Evolutionary conservation across 1,140 invertebrate species (phyloP).

Genomic region (Nasonia vitripennis): DNA sequence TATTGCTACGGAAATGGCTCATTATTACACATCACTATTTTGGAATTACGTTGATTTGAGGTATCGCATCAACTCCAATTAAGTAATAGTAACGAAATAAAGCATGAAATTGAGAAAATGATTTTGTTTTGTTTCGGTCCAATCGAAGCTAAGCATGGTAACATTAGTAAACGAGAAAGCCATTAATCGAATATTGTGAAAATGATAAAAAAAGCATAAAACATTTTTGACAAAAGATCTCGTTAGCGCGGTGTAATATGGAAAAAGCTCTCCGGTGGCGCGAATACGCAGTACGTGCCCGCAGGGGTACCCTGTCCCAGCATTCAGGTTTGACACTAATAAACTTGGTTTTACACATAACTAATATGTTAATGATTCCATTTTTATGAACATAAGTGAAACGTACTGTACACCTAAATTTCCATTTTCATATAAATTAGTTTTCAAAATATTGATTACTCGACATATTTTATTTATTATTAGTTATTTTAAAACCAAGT

Average conservation of each 20-base stretch:
- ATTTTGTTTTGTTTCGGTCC: slow-evolving; percentile 7
- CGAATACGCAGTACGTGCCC: slow-evolving; percentile 76
- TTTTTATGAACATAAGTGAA: not conserved
- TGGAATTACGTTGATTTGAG: slow-evolving; percentile 14
- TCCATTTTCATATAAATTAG: too few relatives aligned
- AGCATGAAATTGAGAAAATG: not conserved
- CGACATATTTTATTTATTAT: not conserved
- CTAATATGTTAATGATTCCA: not conserved
- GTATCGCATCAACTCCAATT: slow-evolving; percentile 48
- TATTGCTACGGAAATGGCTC: not conserved
- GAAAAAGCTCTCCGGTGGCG: slow-evolving; percentile 61
- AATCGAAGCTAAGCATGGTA: slow-evolving; percentile 12
- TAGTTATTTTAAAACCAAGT: slow-evolving; percentile 43
- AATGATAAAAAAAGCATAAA: slow-evolving; percentile 25
- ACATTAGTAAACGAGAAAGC: slow-evolving; percentile 50
- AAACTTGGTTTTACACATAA: slow-evolving; percentile 64
- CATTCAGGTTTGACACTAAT: slow-evolving; percentile 89
- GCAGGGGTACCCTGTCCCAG: slow-evolving; percentile 98
- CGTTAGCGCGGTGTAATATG: slow-evolving; percentile 14
- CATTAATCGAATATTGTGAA: slow-evolving; percentile 15
- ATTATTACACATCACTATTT: not conserved
- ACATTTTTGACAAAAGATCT: slow-evolving; percentile 27
- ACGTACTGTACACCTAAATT: not conserved
- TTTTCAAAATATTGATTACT: too few relatives aligned
- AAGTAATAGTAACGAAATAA: slow-evolving; percentile 1